These are phyloP conservation scores for Bryconaethiops microstoma DNA, from an alignment of 2,797 vertebrate genomes.

Conservation along the genomic window DNA sequence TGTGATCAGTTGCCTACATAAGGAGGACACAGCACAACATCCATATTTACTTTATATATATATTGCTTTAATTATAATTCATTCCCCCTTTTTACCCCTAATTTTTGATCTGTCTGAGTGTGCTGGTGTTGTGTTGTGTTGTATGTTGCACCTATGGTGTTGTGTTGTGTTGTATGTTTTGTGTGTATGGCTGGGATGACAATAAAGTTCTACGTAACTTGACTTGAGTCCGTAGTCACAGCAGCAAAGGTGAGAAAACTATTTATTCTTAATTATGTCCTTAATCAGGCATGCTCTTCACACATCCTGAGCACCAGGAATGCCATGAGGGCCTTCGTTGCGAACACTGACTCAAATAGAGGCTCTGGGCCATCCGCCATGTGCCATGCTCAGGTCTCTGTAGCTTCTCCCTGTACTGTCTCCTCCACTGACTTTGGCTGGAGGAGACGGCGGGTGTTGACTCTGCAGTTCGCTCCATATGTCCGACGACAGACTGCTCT, in stretches of 20 bases:
- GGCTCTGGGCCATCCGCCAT: background rate
- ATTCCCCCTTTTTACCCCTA: too few relatives aligned
- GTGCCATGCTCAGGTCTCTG: background rate
- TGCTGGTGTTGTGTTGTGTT: too few relatives aligned
- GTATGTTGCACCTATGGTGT: too few relatives aligned
- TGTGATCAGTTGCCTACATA: too few relatives aligned
- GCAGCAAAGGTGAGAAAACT: background rate
- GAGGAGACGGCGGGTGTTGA: constrained; percentile 45
- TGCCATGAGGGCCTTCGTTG: background rate
- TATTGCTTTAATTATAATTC: too few relatives aligned
- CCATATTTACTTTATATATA: too few relatives aligned
- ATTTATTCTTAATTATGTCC: background rate
- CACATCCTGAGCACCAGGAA: background rate
- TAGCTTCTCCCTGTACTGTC: background rate
- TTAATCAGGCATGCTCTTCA: background rate
- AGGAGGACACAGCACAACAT: too few relatives aligned
- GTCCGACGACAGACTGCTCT: constrained; percentile 71
- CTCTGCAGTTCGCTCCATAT: constrained; percentile 70
- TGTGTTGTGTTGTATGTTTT: too few relatives aligned
- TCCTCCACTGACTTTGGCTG: constrained; percentile 29
- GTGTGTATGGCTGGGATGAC: too few relatives aligned
- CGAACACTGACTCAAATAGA: background rate
- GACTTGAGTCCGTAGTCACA: too few relatives aligned
- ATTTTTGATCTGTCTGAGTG: too few relatives aligned
- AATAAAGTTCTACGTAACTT: too few relatives aligned